These are phyloP conservation scores for Cyprinella venusta DNA, from an alignment of 2,797 vertebrate species.

Conservation along the genomic window DNA sequence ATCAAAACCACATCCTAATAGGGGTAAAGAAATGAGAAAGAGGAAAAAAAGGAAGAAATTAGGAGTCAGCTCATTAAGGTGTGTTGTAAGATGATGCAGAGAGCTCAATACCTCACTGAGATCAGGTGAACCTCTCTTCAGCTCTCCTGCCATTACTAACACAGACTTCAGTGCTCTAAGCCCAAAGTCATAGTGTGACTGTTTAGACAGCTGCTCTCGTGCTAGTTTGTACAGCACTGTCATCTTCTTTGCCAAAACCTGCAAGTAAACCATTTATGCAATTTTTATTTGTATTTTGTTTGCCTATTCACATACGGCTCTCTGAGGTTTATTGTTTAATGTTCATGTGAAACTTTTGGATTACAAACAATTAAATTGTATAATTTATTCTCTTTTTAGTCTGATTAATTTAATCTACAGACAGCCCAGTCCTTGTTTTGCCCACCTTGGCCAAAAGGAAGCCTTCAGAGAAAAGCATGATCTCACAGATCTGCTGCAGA, in stretches of 20 bases:
- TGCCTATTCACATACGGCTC: neutral
- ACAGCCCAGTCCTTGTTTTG: neutral
- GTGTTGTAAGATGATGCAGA: neutral
- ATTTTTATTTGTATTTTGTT: neutral
- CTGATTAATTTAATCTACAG: neutral
- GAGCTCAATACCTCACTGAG: slow-evolving; percentile 84
- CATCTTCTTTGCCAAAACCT: slow-evolving; percentile 98
- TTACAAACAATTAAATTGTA: neutral
- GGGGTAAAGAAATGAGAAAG: neutral
- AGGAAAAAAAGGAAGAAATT: neutral
- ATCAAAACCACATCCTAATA: slow-evolving; percentile 93
- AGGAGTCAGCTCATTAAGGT: neutral
- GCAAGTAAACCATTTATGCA: slow-evolving; percentile 31
- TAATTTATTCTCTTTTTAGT: neutral
- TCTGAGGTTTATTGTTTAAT: neutral
- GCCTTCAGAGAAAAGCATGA: slow-evolving; percentile 98
- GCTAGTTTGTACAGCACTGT: slow-evolving; percentile 95
- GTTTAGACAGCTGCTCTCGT: slow-evolving; percentile 93
- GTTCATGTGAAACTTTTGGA: neutral
- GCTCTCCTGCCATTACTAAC: slow-evolving; percentile 94
- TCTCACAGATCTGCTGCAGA: slow-evolving; percentile 97
- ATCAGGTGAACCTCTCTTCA: slow-evolving; percentile 91
- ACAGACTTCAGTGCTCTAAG: slow-evolving; percentile 96
- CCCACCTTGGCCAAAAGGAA: slow-evolving; percentile 92
- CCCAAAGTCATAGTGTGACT: slow-evolving; percentile 97